Percentiles rank a stretch among this genome's conserved stretches.
Evolutionary conservation across 1,140 invertebrate genomes (phyloP).

Genomic region (Polyergus mexicanus): DNA sequence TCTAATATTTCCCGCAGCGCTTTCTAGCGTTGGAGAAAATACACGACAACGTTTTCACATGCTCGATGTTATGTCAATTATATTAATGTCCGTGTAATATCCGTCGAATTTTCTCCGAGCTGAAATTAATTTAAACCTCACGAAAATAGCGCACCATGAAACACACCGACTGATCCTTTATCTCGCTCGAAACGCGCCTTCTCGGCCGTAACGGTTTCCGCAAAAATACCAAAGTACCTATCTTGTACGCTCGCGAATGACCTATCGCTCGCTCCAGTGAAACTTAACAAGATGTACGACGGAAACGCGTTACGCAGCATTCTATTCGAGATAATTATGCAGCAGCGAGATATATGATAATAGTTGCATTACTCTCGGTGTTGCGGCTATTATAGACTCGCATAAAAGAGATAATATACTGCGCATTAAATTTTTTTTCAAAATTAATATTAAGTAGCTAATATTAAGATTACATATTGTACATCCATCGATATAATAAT

Average conservation of each 20-base stretch:
- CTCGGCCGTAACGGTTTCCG: neutral
- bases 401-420: slow-evolving; percentile 1
- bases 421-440: neutral
- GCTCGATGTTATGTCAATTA: neutral
- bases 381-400: neutral
- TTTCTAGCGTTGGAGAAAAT: neutral
- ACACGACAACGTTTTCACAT: neutral
- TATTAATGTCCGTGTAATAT: neutral
- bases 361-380: neutral
- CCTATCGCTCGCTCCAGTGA: neutral
- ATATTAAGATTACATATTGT: neutral
- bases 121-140: slow-evolving; percentile 51
- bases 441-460: neutral
- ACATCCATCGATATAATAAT: neutral
- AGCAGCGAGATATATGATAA: slow-evolving; percentile 1
- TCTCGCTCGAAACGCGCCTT: slow-evolving; percentile 12
- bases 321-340: slow-evolving; percentile 15
- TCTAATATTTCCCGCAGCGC: neutral
- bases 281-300: slow-evolving; percentile 10
- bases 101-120: neutral
- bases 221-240: slow-evolving; percentile 20
- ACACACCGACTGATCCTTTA: neutral
- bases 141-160: slow-evolving; percentile 6
- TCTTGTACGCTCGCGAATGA: slow-evolving; percentile 5
- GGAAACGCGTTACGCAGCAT: neutral